Evolutionary conservation across 2,113 vertebrate genomes (phyloP).

Genomic region (Spermophilus dauricus): DNA sequence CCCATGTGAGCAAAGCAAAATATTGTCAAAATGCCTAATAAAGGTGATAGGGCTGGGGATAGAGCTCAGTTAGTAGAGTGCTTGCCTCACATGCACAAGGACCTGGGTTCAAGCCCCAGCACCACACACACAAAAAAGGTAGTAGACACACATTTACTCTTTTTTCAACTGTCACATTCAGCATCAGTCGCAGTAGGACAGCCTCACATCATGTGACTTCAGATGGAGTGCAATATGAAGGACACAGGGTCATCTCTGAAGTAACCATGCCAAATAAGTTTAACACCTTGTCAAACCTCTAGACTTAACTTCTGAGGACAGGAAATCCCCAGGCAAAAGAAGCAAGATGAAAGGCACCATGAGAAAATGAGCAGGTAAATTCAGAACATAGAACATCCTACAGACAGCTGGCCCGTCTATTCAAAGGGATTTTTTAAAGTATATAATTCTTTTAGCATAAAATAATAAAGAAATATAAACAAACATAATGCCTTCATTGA

Average conservation of each 20-base stretch:
- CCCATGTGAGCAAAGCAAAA: too few relatives aligned
- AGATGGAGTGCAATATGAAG: neutral
- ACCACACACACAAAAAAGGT: too few relatives aligned
- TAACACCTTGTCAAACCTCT: neutral
- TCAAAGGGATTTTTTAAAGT: neutral
- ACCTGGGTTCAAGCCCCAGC: too few relatives aligned
- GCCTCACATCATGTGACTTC: neutral
- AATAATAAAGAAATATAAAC: neutral
- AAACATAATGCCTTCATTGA: neutral
- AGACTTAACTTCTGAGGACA: neutral
- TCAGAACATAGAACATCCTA: neutral
- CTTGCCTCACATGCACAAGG: too few relatives aligned
- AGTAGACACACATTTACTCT: too few relatives aligned
- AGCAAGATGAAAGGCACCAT: neutral
- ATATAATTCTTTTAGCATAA: neutral
- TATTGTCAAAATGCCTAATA: too few relatives aligned
- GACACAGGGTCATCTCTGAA: neutral
- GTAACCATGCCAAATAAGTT: neutral
- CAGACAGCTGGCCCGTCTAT: neutral
- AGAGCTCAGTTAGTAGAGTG: too few relatives aligned
- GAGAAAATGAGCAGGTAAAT: neutral
- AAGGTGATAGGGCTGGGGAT: too few relatives aligned
- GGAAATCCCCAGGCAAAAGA: neutral
- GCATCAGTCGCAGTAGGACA: neutral
- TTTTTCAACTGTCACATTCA: neutral